Conservation (phyloP, 2,888 invertebrate species). For the Ecdyonurus torrentis region DNA sequence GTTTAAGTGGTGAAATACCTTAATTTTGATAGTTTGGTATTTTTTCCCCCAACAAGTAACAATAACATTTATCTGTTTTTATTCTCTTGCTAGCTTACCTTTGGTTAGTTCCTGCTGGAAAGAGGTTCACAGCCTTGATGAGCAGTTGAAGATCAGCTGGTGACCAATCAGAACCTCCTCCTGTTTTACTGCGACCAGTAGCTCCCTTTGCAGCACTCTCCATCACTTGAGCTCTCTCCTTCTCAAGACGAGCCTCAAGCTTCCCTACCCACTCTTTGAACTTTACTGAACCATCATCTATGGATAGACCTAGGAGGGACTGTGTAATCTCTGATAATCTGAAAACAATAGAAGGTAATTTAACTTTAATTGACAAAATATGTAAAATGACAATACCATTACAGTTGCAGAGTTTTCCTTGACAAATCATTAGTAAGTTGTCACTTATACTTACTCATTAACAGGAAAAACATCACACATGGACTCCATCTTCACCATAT, state of each 20-base stretch:
- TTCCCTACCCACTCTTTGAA: constrained; percentile 51
- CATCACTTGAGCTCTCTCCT: constrained; percentile 26
- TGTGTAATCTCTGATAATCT: constrained; percentile 22
- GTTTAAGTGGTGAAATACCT: no score
- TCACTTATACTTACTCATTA: constrained; percentile 26
- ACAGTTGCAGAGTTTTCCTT: no score
- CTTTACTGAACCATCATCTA: constrained; percentile 38
- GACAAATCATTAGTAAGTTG: no score
- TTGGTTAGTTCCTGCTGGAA: constrained; percentile 91
- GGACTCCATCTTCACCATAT: constrained; percentile 86
- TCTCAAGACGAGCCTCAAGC: constrained; percentile 58
- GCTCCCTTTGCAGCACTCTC: constrained; percentile 19
- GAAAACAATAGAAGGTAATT: no score
- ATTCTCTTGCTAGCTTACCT: constrained; percentile 27
- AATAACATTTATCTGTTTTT: no score
- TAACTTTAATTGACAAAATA: no score
- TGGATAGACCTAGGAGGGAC: constrained; percentile 17
- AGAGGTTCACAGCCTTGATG: constrained; percentile 93
- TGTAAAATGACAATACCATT: no score
- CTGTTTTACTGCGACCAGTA: constrained; percentile 30
- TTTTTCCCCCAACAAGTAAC: no score
- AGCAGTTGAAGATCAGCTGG: constrained; percentile 73
- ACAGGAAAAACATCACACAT: constrained; percentile 66
- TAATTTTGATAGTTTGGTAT: no score
- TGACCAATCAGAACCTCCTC: constrained; percentile 53